phyloP scores from a whole-genome alignment of 2,888 invertebrate genomes.

The Hymenopus coronatus region DNA sequence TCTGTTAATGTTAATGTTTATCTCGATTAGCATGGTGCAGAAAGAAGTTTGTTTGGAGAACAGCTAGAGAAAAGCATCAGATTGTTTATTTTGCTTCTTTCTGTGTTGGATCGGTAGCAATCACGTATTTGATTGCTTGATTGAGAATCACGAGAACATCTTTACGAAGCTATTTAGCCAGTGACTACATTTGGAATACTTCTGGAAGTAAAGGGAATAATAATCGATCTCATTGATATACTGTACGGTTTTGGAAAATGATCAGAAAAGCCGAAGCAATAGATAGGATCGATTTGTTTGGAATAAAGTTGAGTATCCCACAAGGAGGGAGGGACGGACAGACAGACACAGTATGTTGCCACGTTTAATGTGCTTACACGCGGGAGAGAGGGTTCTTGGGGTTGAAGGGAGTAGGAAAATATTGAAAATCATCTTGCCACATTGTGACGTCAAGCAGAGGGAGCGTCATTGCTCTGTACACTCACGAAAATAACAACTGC shows the following conservation, averaged over 20 bases:
- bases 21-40: too few relatives aligned
- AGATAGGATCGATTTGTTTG: neutral
- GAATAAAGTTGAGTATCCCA: neutral
- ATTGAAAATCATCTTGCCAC: constrained; percentile 28
- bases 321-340: neutral
- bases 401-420: neutral
- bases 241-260: neutral
- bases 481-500: neutral
- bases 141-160: too few relatives aligned
- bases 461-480: neutral
- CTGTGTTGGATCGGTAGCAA: too few relatives aligned
- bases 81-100: too few relatives aligned
- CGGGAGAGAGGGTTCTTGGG: neutral
- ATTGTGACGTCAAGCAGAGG: constrained; percentile 10
- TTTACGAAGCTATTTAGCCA: too few relatives aligned
- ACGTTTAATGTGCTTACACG: neutral
- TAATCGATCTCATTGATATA: too few relatives aligned
- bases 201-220: too few relatives aligned
- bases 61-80: too few relatives aligned
- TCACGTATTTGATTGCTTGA: too few relatives aligned
- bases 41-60: too few relatives aligned
- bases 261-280: neutral
- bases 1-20: too few relatives aligned
- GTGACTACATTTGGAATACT: too few relatives aligned
- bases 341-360: neutral